A percentile compares a stretch with the other conserved stretches of the same genome.
These are phyloP conservation scores for Pheosia tremula DNA, from an alignment of 2,888 invertebrate genomes.

Conservation along the genomic window DNA sequence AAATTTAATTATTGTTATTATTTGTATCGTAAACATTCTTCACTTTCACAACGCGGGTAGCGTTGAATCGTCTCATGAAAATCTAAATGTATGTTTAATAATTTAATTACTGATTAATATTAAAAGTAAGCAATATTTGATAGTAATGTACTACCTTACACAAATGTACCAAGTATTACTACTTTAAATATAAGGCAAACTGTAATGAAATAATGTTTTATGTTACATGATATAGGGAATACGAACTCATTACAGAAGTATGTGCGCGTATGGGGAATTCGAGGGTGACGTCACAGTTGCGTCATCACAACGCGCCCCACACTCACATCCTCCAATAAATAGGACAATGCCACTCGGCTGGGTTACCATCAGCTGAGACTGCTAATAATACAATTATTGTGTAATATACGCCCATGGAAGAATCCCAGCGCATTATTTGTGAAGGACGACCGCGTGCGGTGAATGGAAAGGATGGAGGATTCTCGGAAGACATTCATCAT, in stretches of 20 bases:
- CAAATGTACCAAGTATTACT: too few species aligned
- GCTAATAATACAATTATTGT: background rate
- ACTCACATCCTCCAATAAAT: constrained; percentile 1
- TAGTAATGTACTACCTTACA: too few species aligned
- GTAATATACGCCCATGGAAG: constrained; percentile 1
- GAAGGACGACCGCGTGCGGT: background rate
- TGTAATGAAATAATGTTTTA: background rate
- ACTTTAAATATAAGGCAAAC: background rate
- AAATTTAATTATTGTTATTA: too few species aligned
- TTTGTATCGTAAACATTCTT: too few species aligned
- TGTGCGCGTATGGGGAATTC: constrained; percentile 6
- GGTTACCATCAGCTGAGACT: background rate
- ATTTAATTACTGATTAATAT: too few species aligned
- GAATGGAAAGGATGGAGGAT: background rate
- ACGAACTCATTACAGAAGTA: background rate
- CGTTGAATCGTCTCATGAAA: too few species aligned
- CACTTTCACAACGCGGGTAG: too few species aligned
- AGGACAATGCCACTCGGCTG: constrained; percentile 4
- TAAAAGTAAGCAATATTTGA: too few species aligned
- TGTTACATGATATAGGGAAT: background rate
- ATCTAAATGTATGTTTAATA: too few species aligned
- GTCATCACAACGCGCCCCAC: constrained; percentile 3
- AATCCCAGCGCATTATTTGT: background rate
- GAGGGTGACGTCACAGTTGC: background rate
- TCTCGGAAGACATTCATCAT: too few species aligned